Evolutionary conservation across 2,797 vertebrate species (phyloP), one percentile per base, ranked within the genome.

Genomic region (Antennarius maculatus): DNA sequence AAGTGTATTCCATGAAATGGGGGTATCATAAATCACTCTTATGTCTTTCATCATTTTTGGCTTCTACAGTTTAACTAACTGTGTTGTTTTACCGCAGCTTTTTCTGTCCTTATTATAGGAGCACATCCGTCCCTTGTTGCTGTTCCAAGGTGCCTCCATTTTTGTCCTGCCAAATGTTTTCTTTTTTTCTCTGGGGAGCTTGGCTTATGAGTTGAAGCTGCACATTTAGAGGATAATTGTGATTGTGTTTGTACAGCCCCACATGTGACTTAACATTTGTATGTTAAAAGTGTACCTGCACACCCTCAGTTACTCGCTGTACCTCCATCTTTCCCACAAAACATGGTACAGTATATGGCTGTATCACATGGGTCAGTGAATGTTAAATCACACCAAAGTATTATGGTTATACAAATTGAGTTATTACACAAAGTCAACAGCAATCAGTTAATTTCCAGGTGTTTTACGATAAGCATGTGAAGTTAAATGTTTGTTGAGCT

Each of bases 81-180:
- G 42, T 49, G 11, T 3, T 43, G 11, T 31, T 65, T 27, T 34
- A 16, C 54, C 37, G 0, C 37, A 52, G 51, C 57, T 45, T 14
- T 31, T 54, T 74, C 12, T 63, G 54, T 43, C 14, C 31, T 23
- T 34, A 18, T 27, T 42, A 18, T 46, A 53, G 28, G 13, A 57
- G 9, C 7, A 17, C 29, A 15, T 4, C 4, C 12, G 4, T 23
- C n/a, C 31, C 47, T 14, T 34, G 16, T 16, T 16, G n/a, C 15
- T 43, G 29, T 13, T 41, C 31, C 16, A 27, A 17, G 29, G 15
- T 53, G 12, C 51, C 37, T 52, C 50, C 11, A 15, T 34, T 42
- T 16, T 28, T 15, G 1, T n/a, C 29, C 2, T 34, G 42, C 31
- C 14, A 11, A 41, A 7, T 5, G 3, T 42, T 23, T 17, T 49